A percentile compares a stretch with the other conserved stretches of the same genome.
These are phyloP conservation scores for Phthorimaea operculella DNA, from an alignment of 1,140 invertebrate genomes.

Conservation along the genomic window DNA sequence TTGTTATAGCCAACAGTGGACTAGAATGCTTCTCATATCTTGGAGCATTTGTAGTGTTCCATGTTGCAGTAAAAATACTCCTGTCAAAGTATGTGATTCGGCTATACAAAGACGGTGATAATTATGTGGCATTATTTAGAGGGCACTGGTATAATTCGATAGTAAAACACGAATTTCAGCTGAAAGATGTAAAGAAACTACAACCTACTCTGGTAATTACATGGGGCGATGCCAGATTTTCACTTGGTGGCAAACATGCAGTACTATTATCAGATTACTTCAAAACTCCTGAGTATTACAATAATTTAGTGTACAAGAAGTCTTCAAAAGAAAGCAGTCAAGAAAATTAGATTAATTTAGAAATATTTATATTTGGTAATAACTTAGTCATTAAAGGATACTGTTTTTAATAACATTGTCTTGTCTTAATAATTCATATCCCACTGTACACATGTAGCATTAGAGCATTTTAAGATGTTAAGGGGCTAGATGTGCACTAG, in stretches of 20 bases:
- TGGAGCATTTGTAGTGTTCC: slow-evolving; percentile 41
- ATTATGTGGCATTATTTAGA: slow-evolving; percentile 53
- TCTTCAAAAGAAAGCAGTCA: slow-evolving; percentile 10
- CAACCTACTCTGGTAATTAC: slow-evolving; percentile 40
- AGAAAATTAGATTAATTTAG: slow-evolving; percentile 7
- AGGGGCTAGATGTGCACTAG: no score
- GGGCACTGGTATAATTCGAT: slow-evolving; percentile 43
- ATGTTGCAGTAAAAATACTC: slow-evolving; percentile 43
- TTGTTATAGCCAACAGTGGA: slow-evolving; percentile 48
- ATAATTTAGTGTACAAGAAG: slow-evolving; percentile 47
- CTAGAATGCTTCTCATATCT: slow-evolving; percentile 46
- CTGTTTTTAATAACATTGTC: background rate
- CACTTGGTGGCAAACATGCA: slow-evolving; percentile 47
- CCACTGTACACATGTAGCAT: no score
- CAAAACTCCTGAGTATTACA: slow-evolving; percentile 55
- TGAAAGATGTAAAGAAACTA: slow-evolving; percentile 51
- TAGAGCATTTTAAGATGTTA: no score
- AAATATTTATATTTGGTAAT: background rate
- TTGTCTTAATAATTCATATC: no score
- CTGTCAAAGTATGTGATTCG: slow-evolving; percentile 52
- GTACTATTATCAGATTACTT: slow-evolving; percentile 53
- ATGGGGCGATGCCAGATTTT: slow-evolving; percentile 52
- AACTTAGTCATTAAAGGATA: background rate
- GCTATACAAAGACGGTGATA: slow-evolving; percentile 50
- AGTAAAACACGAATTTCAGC: slow-evolving; percentile 46